These are phyloP conservation scores for Sebastes iracundus DNA, from an alignment of 2,797 vertebrate species.

Conservation along the genomic window DNA sequence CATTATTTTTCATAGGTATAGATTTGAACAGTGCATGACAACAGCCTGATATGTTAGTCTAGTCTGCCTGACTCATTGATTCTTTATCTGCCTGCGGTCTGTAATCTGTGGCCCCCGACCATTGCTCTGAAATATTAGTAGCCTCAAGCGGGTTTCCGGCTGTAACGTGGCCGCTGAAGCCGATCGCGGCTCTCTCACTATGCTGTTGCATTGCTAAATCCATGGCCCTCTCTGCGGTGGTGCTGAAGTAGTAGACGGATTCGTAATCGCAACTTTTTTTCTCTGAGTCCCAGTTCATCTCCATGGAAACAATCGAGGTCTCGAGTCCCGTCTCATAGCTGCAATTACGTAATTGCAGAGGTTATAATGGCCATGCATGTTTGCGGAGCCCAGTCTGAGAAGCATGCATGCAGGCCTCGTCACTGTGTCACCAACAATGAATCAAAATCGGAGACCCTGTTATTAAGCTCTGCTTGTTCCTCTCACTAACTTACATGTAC, in stretches of 20 bases:
- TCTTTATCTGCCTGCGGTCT: neutral
- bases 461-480: neutral
- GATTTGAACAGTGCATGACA: neutral
- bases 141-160: no score
- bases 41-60: neutral
- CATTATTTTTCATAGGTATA: no score
- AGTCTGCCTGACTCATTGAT: neutral
- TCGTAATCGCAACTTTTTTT: neutral
- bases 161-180: no score
- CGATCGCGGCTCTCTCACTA: neutral
- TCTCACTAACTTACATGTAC: neutral
- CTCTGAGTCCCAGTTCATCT: neutral
- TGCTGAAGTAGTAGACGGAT: neutral
- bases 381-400: neutral
- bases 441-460: neutral
- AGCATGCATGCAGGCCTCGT: no score
- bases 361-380: neutral
- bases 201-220: neutral
- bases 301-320: neutral
- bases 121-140: no score
- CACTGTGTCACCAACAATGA: neutral
- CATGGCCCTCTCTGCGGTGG: neutral
- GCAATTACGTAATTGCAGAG: neutral
- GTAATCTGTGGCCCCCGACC: no score
- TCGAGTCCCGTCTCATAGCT: neutral